Evolutionary conservation across 1,140 invertebrate species (phyloP).

Genomic region (Drosophila truncata): DNA sequence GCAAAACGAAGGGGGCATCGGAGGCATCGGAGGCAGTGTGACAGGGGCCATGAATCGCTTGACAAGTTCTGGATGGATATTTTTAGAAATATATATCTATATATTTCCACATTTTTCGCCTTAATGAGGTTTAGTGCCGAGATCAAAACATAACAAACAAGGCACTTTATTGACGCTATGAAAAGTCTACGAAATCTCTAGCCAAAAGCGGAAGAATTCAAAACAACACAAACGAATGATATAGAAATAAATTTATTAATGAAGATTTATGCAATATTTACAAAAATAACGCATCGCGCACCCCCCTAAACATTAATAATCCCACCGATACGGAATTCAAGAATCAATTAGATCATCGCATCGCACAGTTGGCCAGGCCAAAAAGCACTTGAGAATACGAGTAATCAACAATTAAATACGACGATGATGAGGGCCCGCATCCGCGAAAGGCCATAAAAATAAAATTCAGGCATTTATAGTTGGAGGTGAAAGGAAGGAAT

Average conservation of each 20-base stretch:
- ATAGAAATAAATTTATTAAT: slow-evolving; percentile 36
- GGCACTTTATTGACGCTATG: slow-evolving; percentile 48
- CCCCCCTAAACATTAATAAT: slow-evolving; percentile 39
- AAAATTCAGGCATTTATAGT: slow-evolving; percentile 38
- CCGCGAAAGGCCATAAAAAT: slow-evolving; percentile 45
- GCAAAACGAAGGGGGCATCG: not conserved
- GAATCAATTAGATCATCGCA: slow-evolving; percentile 51
- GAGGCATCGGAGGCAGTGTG: not conserved
- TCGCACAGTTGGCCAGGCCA: slow-evolving; percentile 22
- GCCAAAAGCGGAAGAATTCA: slow-evolving; percentile 23
- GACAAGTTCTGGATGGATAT: slow-evolving; percentile 44
- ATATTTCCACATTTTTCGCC: slow-evolving; percentile 38
- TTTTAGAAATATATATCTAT: slow-evolving; percentile 45
- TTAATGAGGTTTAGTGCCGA: slow-evolving; percentile 67
- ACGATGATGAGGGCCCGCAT: slow-evolving; percentile 52
- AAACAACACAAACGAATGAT: not conserved
- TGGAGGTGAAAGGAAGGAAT: slow-evolving; percentile 44
- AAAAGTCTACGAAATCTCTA: slow-evolving; percentile 21
- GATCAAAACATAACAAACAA: slow-evolving; percentile 68
- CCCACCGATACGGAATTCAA: slow-evolving; percentile 7
- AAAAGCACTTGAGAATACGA: slow-evolving; percentile 49
- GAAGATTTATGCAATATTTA: slow-evolving; percentile 57
- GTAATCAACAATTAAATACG: slow-evolving; percentile 72
- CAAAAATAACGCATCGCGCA: slow-evolving; percentile 25
- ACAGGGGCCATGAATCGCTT: slow-evolving; percentile 33